Conservation (phyloP, 2,797 vertebrate genomes). For the Hydrolagus colliei region DNA sequence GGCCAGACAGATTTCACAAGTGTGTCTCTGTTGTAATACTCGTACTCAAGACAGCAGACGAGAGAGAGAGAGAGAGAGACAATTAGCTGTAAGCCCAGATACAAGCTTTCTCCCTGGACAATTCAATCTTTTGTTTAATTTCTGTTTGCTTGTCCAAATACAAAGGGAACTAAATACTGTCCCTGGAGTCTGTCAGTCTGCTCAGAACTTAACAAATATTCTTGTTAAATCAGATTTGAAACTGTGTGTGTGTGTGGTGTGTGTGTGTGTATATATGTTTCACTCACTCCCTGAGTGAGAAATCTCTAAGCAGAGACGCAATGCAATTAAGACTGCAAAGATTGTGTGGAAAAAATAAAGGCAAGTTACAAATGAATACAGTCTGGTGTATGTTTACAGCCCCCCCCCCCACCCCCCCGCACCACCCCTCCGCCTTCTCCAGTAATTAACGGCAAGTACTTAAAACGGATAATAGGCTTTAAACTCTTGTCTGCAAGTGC, state of each 20-base stretch:
- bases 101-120: constrained; percentile 51
- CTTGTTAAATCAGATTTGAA: background rate
- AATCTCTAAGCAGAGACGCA: background rate
- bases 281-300: too few relatives aligned
- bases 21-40: background rate
- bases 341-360: background rate
- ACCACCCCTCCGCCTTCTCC: constrained; percentile 37
- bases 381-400: background rate
- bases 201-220: background rate
- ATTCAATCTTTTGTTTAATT: constrained; percentile 44
- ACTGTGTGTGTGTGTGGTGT: background rate
- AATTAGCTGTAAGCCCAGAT: constrained; percentile 39
- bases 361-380: background rate
- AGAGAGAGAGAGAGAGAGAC: constrained; percentile 46
- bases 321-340: background rate
- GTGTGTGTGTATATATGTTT: background rate
- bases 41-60: constrained; percentile 38
- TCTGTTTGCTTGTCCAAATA: constrained; percentile 47
- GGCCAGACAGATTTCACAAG: background rate
- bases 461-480: constrained; percentile 43
- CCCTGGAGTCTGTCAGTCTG: constrained; percentile 54
- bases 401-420: background rate
- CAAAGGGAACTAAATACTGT: constrained; percentile 42
- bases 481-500: constrained; percentile 40
- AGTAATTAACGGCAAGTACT: constrained; percentile 43